Evolutionary conservation across 2,888 invertebrate genomes (phyloP).

Genomic region (Dicranocentrus wangi): DNA sequence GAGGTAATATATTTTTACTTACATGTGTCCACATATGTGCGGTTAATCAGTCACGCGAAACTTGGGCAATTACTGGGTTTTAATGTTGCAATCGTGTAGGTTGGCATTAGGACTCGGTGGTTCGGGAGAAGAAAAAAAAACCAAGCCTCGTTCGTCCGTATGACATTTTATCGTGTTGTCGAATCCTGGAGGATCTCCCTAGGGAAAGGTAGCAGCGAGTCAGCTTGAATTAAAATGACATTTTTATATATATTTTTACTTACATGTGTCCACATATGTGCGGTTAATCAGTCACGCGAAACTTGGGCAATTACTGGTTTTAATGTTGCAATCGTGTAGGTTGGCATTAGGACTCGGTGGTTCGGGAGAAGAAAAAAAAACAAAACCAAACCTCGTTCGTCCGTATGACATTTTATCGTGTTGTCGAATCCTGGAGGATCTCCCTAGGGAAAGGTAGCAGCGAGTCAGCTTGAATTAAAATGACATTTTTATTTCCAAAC

Average conservation of each 20-base stretch:
- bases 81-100: constrained; percentile 60
- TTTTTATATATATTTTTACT: constrained; percentile 66
- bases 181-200: neutral
- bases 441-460: too few species aligned
- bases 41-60: constrained; percentile 72
- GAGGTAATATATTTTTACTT: constrained; percentile 65
- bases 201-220: too few species aligned
- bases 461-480: too few species aligned
- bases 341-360: constrained; percentile 17
- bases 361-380: neutral
- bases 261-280: constrained; percentile 64
- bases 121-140: neutral
- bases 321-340: constrained; percentile 60
- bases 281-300: constrained; percentile 72
- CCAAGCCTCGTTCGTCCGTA: constrained; percentile 2
- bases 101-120: constrained; percentile 17
- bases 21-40: constrained; percentile 64
- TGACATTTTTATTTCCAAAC: too few species aligned
- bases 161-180: constrained; percentile 40
- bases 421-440: constrained; percentile 5
- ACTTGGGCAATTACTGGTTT: constrained; percentile 62
- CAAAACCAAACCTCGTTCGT: constrained; percentile 2
- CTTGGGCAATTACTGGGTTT: constrained; percentile 62
- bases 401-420: constrained; percentile 39
- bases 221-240: too few species aligned